phyloP scores from a whole-genome alignment of 2,888 invertebrate species.

The Coremacera marginata region DNA sequence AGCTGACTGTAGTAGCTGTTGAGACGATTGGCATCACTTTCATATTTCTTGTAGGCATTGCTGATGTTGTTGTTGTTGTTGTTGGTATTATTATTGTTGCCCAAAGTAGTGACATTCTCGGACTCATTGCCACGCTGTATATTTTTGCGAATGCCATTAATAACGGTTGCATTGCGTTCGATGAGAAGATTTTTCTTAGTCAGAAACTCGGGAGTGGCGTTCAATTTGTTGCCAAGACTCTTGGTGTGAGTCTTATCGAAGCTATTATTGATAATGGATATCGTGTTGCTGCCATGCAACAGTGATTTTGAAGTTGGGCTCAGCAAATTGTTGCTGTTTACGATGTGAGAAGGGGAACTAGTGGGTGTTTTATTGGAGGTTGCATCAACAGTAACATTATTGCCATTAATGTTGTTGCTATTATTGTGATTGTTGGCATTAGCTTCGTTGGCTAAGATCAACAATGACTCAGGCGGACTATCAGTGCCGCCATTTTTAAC shows the following conservation, averaged over 20 bases:
- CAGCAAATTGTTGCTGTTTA: slow-evolving; percentile 57
- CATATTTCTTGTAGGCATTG: slow-evolving; percentile 64
- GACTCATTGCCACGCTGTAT: slow-evolving; percentile 54
- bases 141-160: slow-evolving; percentile 67
- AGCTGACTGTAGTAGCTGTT: slow-evolving; percentile 66
- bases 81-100: slow-evolving; percentile 30
- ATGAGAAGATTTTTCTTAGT: slow-evolving; percentile 65
- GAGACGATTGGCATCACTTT: slow-evolving; percentile 67
- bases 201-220: slow-evolving; percentile 60
- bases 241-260: slow-evolving; percentile 57
- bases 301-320: slow-evolving; percentile 60
- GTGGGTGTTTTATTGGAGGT: slow-evolving; percentile 38
- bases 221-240: slow-evolving; percentile 51
- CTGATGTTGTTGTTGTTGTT: slow-evolving; percentile 49
- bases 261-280: slow-evolving; percentile 62
- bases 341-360: slow-evolving; percentile 46
- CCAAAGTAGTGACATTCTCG: slow-evolving; percentile 29
- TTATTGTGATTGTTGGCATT: slow-evolving; percentile 48
- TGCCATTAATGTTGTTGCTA: slow-evolving; percentile 49
- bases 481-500: slow-evolving; percentile 62
- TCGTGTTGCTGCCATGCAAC: slow-evolving; percentile 62
- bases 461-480: slow-evolving; percentile 64
- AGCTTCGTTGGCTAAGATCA: slow-evolving; percentile 53
- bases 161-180: slow-evolving; percentile 65
- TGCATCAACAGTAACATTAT: slow-evolving; percentile 50